Conservation (phyloP, 2,888 invertebrate genomes). For the Drosophila quinaria region DNA sequence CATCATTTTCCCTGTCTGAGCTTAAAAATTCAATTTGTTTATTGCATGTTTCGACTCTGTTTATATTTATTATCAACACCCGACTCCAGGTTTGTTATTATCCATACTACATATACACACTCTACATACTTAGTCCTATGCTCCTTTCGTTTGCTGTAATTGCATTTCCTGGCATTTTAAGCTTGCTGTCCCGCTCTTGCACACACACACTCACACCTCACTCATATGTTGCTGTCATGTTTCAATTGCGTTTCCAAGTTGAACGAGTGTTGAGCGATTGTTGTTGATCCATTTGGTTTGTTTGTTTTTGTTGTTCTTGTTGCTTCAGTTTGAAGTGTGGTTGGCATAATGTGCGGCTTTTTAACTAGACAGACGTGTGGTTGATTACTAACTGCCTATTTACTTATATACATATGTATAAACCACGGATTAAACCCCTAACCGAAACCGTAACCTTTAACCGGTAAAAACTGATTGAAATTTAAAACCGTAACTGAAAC, state of each 20-base stretch:
- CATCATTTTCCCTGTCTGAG: background rate
- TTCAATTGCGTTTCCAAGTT: slow-evolving; percentile 61
- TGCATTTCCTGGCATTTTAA: slow-evolving; percentile 64
- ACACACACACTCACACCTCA: background rate
- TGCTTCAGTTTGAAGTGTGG: slow-evolving; percentile 57
- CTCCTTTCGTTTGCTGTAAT: slow-evolving; percentile 56
- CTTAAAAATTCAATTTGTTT: slow-evolving; percentile 77
- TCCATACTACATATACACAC: no score
- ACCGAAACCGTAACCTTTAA: no score
- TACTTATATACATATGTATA: no score
- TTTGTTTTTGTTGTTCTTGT: slow-evolving; percentile 22
- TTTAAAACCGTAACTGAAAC: no score
- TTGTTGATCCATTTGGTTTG: slow-evolving; percentile 4
- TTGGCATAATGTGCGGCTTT: slow-evolving; percentile 49
- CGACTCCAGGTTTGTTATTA: slow-evolving; percentile 7
- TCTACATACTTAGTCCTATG: slow-evolving; percentile 25
- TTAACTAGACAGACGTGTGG: slow-evolving; percentile 51
- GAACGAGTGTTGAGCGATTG: slow-evolving; percentile 40
- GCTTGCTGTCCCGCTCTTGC: slow-evolving; percentile 8
- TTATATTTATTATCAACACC: slow-evolving; percentile 79
- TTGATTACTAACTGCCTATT: slow-evolving; percentile 24
- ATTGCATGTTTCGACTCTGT: slow-evolving; percentile 74
- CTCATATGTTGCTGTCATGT: slow-evolving; percentile 17
- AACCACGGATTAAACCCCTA: no score
- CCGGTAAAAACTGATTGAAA: no score